Evolutionary conservation across 2,888 invertebrate genomes (phyloP), one percentile per base, ranked within the genome.

Genomic region (Bedellia somnulentella): DNA sequence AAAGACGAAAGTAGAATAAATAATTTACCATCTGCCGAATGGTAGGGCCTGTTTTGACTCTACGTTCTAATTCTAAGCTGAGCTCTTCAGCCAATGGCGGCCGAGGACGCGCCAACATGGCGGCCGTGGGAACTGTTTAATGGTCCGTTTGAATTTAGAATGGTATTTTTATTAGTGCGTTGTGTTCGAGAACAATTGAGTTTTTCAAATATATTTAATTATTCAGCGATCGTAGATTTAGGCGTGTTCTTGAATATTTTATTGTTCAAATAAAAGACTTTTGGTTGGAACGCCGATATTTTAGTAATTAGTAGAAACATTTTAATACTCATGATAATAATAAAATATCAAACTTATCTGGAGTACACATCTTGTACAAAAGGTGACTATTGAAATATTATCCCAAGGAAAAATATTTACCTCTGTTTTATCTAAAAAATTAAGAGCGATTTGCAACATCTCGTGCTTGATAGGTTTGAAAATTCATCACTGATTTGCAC

Each of bases 41-140:
- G 73, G 73, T 68, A 67, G 73, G 73, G 71, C 66, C 64, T 62
- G 67, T n/a, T n/a, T n/a, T n/a, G n/a, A n/a, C n/a, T n/a, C n/a
- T 62, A 61, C 62, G 68, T 73, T 75, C 73, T 75, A 73, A 75
- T 75, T 70, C 71, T 71, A 71, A 68, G 64, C 68, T 54, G 49
- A n/a, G n/a, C n/a, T 63, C 68, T 68, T 66, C 67, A 60, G 52
- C 75, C 75, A 75, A 75, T 75, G 52, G 63, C 67, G 57, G 60
- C 52, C 71, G 68, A 67, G 73, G 68, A 71, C 70, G 67, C 61
- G 42, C 57, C 59, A 73, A 67, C 59, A 73, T 73, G 75, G 73
- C 73, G 62, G 61, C 58, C 70, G 71, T 73, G 73, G 68, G 73
- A 73, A 73, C 70, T 70, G 64, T 68, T 70, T 75, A 66, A 71